These are phyloP conservation scores for Neopelma chrysocephalum DNA, from an alignment of 2,797 vertebrate species.

Conservation along the genomic window DNA sequence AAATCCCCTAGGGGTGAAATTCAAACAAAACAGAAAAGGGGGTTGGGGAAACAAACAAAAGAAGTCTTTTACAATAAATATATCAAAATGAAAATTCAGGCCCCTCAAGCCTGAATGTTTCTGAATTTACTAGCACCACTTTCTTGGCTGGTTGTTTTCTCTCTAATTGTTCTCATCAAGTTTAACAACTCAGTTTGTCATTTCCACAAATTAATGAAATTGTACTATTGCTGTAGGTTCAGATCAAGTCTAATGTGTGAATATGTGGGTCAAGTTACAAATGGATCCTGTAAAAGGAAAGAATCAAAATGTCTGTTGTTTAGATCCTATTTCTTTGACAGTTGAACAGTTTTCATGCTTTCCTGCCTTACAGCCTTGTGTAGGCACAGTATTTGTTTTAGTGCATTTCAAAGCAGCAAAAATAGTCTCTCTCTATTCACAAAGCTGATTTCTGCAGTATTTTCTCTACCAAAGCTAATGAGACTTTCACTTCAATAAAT, in stretches of 20 bases:
- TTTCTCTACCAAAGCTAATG: background rate
- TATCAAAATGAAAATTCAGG: background rate
- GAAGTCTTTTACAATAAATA: background rate
- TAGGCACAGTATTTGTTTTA: background rate
- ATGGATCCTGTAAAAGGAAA: background rate
- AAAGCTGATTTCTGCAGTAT: background rate
- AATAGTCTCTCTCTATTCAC: background rate
- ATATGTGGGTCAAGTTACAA: background rate
- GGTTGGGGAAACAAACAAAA: background rate
- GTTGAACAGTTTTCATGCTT: background rate
- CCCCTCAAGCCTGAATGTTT: background rate
- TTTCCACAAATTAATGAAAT: conserved; percentile 22
- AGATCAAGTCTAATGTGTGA: background rate
- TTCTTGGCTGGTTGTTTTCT: background rate
- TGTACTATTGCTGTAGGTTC: background rate
- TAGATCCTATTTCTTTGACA: background rate
- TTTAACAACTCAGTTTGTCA: background rate
- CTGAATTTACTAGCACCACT: background rate
- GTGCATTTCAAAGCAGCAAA: conserved; percentile 19
- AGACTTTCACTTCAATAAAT: background rate
- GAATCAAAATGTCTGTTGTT: background rate
- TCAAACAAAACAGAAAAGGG: background rate
- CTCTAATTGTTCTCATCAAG: background rate
- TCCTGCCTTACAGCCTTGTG: background rate
- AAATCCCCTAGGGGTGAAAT: background rate